These are phyloP conservation scores for Drosophila subquinaria DNA, from an alignment of 2,888 invertebrate species.

Conservation along the genomic window DNA sequence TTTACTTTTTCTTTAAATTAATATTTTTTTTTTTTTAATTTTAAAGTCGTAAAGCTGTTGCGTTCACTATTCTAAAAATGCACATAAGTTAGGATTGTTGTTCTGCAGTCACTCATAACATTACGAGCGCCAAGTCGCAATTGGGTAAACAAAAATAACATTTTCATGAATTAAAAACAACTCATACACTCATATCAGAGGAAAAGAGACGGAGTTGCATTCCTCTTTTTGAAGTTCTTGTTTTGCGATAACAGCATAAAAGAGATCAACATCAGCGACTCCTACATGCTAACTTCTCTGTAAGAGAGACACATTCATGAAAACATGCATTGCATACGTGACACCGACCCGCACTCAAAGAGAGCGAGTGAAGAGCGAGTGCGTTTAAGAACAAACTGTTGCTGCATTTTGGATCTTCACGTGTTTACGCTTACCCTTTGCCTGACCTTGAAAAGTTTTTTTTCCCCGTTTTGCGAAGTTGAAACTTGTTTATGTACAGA, in stretches of 20 bases:
- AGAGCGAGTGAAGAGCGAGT: constrained; percentile 13
- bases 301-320: neutral
- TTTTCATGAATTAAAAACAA: constrained; percentile 38
- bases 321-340: constrained; percentile 2
- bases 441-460: constrained; percentile 68
- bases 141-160: constrained; percentile 26
- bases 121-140: constrained; percentile 10
- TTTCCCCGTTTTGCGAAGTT: constrained; percentile 2
- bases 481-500: constrained; percentile 41
- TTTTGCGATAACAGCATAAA: constrained; percentile 17
- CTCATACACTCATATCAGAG: constrained; percentile 10
- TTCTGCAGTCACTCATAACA: constrained; percentile 30
- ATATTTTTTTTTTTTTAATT: no score
- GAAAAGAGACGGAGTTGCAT: neutral
- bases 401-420: constrained; percentile 42
- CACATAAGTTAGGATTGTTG: neutral
- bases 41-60: neutral
- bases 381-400: constrained; percentile 65
- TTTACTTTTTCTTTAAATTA: no score
- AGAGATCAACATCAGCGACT: constrained; percentile 16
- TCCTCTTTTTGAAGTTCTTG: neutral
- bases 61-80: neutral
- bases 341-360: neutral
- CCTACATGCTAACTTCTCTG: constrained; percentile 2
- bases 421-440: constrained; percentile 68